Percentiles rank a stretch among this genome's conserved stretches.
phyloP scores from a whole-genome alignment of 2,797 vertebrate species.

The Enteromius mattozi region DNA sequence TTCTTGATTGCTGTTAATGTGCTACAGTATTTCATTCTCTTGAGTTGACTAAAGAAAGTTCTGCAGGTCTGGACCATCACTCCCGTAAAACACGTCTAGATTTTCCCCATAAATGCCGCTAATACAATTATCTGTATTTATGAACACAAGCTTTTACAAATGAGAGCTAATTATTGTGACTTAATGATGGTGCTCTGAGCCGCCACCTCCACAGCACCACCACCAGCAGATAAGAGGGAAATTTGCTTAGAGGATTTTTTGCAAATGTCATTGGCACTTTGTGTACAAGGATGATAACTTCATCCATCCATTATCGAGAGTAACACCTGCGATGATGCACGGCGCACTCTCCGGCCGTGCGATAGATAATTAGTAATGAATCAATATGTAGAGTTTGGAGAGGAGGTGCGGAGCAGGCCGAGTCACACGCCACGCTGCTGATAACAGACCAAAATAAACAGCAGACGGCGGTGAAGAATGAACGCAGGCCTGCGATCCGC shows the following conservation, averaged over 20 bases:
- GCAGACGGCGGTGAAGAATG: conserved; percentile 56
- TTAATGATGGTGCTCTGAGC: conserved; percentile 78
- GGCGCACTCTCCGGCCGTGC: conserved; percentile 67
- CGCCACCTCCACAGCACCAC: conserved; percentile 63
- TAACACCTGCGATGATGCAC: conserved; percentile 80
- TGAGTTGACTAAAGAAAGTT: conserved; percentile 7
- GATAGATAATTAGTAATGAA: conserved; percentile 73
- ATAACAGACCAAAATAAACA: conserved; percentile 59
- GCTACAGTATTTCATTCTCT: neutral
- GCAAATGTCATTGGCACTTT: conserved; percentile 84
- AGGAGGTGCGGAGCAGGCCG: conserved; percentile 41
- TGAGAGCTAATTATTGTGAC: conserved; percentile 81
- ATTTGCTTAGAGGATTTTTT: conserved; percentile 83
- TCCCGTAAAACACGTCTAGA: conserved; percentile 54
- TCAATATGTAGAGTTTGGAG: conserved; percentile 63
- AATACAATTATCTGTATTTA: conserved; percentile 75
- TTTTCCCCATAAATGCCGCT: conserved; percentile 70
- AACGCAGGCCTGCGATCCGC: conserved; percentile 45
- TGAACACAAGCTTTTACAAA: conserved; percentile 81
- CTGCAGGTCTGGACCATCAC: neutral
- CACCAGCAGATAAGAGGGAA: conserved; percentile 75
- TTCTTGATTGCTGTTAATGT: neutral
- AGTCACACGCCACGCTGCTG: conserved; percentile 32
- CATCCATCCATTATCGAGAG: conserved; percentile 85
- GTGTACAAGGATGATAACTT: conserved; percentile 80